Conservation (phyloP, 2,797 vertebrate genomes). For the Acrossocheilus wenchowensis region DNA sequence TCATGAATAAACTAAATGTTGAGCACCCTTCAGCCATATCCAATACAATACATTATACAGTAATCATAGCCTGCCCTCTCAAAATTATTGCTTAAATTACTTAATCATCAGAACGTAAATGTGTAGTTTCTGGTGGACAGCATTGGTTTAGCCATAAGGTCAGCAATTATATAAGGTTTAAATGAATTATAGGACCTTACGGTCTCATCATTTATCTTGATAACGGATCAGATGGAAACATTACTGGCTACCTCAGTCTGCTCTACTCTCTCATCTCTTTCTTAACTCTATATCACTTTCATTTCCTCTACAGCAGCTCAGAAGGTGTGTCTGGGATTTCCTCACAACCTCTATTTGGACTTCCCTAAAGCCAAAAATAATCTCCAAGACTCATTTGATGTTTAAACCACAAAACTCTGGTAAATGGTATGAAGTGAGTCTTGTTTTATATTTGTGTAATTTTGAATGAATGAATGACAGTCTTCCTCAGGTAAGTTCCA, state of each 20-base stretch:
- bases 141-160: neutral
- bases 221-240: constrained; percentile 14
- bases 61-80: neutral
- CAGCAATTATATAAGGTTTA: constrained; percentile 4
- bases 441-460: neutral
- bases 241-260: neutral
- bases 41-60: neutral
- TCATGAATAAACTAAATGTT: neutral
- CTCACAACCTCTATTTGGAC: neutral
- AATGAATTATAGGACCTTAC: constrained; percentile 19
- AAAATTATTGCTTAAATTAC: neutral
- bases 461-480: neutral
- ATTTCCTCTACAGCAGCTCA: constrained; percentile 14
- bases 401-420: neutral
- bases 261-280: neutral
- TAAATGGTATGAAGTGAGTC: too few species aligned
- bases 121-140: neutral
- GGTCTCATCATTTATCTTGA: constrained; percentile 29
- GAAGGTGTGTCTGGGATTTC: constrained; percentile 18
- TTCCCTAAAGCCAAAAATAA: neutral
- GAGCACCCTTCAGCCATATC: neutral
- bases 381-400: constrained; percentile 1
- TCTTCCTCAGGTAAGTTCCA: neutral
- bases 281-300: neutral
- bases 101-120: neutral